Evolutionary conservation across 2,888 invertebrate species (phyloP), one percentile per base, ranked within the genome.

Genomic region (Trachelus iudaicus): DNA sequence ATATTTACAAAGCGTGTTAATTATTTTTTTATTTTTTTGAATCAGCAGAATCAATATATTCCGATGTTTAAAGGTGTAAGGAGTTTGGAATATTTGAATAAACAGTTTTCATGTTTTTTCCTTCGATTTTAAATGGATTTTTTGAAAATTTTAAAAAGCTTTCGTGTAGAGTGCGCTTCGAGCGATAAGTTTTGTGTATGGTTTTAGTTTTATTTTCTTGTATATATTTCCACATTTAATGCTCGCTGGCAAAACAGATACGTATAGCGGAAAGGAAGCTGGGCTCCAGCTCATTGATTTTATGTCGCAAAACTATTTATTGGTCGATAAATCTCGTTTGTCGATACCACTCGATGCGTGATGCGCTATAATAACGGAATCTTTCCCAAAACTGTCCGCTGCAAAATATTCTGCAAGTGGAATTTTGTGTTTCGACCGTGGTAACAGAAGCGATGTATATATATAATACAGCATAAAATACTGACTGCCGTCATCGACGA

Each of bases 321-420:
- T 83, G 87, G 83, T 83, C 87, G 85, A 89, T 90, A 89, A 87
- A 89, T 90, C 85, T 84, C 78, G 82, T 85, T 88, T 89, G 90
- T 90, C 90, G 89, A 90, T 90, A 89, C 85, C 90, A 90, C 87
- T 89, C 89, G 89, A 87, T 87, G 89, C 87, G 88, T 89, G 89
- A 89, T 86, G 85, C 85, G 86, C 86, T 86, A 89, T 88, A 89
- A 89, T 88, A 89, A 89, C 86, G 87, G 86, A 87, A 89, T 88
- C 87, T 85, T 88, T 85, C 84, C 85, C 79, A 85, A 87, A 87
- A 56, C 84, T 85, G 88, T 85, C 86, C 85, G 83, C 81, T 83
- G 85, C 80, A 77, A 76, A 77, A 77, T 79, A 69, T 69, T 79
- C 56, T 73, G 73, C 71, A 81, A 81, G 81, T 81, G 80, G 83